Percentiles rank a stretch among this genome's conserved stretches.
These are phyloP conservation scores for Sinodicranocentrus sp. DNA, from an alignment of 2,888 invertebrate genomes.

Conservation along the genomic window DNA sequence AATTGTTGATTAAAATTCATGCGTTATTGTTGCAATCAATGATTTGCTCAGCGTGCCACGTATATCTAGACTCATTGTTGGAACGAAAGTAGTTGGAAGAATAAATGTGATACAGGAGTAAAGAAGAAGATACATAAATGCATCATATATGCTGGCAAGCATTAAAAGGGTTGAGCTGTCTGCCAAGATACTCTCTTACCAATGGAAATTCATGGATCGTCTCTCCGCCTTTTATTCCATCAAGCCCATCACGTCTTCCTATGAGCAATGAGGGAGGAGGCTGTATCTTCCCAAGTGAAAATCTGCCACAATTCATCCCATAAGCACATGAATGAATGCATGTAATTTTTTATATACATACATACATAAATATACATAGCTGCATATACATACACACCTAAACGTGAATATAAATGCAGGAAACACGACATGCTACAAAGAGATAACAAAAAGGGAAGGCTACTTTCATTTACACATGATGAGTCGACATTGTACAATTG, in stretches of 20 bases:
- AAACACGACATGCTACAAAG: background rate
- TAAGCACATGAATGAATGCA: conserved; percentile 22
- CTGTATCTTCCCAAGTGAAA: conserved; percentile 47
- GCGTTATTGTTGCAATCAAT: too few relatives aligned
- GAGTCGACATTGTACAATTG: too few relatives aligned
- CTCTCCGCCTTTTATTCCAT: conserved; percentile 66
- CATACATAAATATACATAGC: background rate
- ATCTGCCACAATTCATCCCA: conserved; percentile 42
- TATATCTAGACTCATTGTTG: conserved; percentile 34
- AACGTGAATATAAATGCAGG: too few relatives aligned
- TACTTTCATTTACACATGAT: background rate
- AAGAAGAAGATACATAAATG: too few relatives aligned
- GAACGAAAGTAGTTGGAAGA: conserved; percentile 47
- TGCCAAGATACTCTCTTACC: conserved; percentile 50
- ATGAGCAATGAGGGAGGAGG: conserved; percentile 64
- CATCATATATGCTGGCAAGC: background rate
- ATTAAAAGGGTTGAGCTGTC: conserved; percentile 61
- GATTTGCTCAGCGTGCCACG: too few relatives aligned
- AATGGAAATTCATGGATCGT: conserved; percentile 66
- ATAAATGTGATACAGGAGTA: background rate
- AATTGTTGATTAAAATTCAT: too few relatives aligned
- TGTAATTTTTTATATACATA: background rate
- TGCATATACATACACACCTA: background rate
- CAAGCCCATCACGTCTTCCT: conserved; percentile 59
- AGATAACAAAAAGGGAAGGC: background rate